phyloP scores from a whole-genome alignment of 1,140 invertebrate species.

The Bradynema listronoti region DNA sequence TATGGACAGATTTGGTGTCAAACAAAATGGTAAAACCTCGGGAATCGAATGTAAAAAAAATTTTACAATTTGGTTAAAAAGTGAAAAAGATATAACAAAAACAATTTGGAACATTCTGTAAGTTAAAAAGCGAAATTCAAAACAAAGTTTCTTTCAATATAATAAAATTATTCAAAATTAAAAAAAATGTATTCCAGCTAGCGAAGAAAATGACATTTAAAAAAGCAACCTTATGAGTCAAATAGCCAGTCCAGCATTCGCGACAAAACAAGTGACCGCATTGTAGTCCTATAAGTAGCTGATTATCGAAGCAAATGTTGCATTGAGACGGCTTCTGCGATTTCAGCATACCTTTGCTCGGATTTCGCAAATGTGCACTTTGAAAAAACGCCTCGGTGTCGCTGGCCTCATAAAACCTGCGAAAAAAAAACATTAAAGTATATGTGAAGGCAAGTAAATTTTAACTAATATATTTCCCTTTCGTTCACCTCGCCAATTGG shows the following conservation, averaged over 20 bases:
- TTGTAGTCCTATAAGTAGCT: background rate
- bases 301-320: background rate
- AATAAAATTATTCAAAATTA: background rate
- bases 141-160: background rate
- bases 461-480: too few species aligned
- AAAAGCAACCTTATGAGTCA: background rate
- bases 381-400: background rate
- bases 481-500: too few species aligned
- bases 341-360: background rate
- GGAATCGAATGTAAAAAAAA: too few species aligned
- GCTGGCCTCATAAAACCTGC: constrained; percentile 2
- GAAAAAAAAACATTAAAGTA: background rate
- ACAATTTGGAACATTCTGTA: background rate
- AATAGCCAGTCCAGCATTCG: constrained; percentile 4
- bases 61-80: too few species aligned
- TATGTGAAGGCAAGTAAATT: background rate
- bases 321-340: background rate
- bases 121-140: background rate
- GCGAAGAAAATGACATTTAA: background rate
- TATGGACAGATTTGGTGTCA: too few species aligned
- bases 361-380: background rate
- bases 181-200: background rate
- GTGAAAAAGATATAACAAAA: background rate
- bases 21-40: too few species aligned
- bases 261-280: constrained; percentile 1